Evolutionary conservation across 2,888 invertebrate genomes (phyloP), one percentile per base, ranked within the genome.

Genomic region (Deilephila elpenor): DNA sequence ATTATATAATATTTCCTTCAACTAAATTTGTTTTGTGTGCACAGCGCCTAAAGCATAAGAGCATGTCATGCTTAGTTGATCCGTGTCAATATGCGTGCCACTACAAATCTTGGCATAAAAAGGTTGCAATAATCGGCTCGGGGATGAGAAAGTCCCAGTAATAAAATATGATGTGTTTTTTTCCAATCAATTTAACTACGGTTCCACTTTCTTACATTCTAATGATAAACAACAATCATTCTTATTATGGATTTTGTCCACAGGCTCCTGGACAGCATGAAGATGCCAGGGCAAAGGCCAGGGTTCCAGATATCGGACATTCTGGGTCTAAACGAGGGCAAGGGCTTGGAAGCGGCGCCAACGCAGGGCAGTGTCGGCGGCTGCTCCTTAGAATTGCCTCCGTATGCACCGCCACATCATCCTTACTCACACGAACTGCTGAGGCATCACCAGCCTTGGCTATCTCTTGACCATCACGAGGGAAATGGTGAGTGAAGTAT

Each of bases 251-350:
- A n/a, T 67, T 25, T 67, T 59, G 6, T 34, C 59, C 56, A 70
- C 95, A 98, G 98, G 85, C 94, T 98, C 75, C 93, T 98, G 88
- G 98, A 98, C 89, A 97, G 96, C 83, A 97, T 97, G 96, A 97
- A 97, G 92, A 96, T 97, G 95, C 97, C 97, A 0, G 96, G 96
- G 72, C 97, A 97, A 85, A 95, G 97, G 81, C 96, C 97, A 0
- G 97, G 98, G 76, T 99, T 99, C 92, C 98, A 98, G 86, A 98
- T 99, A 84, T 98, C 98, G 82, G 98, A 99, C 90, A 98, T 99
- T 85, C 95, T 99, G 85, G 98, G 99, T 83, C 95, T 99, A 83
- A 98, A 98, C 85, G 97, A 97, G 80, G 95, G 95, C 77, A 90
- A 94, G 79, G 89, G 91, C 53, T 84, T 95, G 78, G 95, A 95